Evolutionary conservation across 2,113 vertebrate genomes (phyloP), one percentile per base, ranked within the genome.

Genomic region (Cettia cetti): DNA sequence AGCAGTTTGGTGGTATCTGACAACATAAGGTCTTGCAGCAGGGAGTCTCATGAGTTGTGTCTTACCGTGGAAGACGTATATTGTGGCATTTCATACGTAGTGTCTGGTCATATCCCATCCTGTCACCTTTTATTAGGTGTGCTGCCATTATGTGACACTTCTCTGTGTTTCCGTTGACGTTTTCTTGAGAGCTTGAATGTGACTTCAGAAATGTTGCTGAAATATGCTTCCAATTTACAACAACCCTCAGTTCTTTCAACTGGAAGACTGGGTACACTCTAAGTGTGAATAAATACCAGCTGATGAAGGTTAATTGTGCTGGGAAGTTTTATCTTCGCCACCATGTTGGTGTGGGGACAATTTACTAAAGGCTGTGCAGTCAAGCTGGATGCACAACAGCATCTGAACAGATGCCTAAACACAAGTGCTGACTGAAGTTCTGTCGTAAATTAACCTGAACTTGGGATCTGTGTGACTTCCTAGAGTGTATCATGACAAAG

Each of bases 1-100:
- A 9, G 10, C 42, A 39, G 37, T 88, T 74, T 89, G 82, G 50
- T 82, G 69, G 35, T 57, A 26, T 92, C 56, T 74, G 82, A 77
- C 33, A 64, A 57, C 44, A 33, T 63, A 47, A 47, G 15, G 59
- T 89, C 76, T 78, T 86, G 72, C 88, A 93, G 64, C 88, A 95
- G 82, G 76, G 61, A 84, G 56, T 89, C 82, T 96, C 44, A n/a
- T 61, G n/a, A 33, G 44, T 61, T 75, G 37, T 66, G n/a, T 80
- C 37, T 92, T 44, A 56, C 35, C 0, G 0, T 78, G 56, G 79
- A 78, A 84, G 31, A 61, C 0, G 0, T 45, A 40, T 74, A 40
- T 54, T 54, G 52, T 93, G 76, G 27, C 35, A 68, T 95, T 95
- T 96, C n/a, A 15, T 20, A 15, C 0, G 2, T 22, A 17, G 7